Base-by-base conservation (phyloP, 2,797 vertebrate species). In the Cryptoblepharus egeriae region DNA sequence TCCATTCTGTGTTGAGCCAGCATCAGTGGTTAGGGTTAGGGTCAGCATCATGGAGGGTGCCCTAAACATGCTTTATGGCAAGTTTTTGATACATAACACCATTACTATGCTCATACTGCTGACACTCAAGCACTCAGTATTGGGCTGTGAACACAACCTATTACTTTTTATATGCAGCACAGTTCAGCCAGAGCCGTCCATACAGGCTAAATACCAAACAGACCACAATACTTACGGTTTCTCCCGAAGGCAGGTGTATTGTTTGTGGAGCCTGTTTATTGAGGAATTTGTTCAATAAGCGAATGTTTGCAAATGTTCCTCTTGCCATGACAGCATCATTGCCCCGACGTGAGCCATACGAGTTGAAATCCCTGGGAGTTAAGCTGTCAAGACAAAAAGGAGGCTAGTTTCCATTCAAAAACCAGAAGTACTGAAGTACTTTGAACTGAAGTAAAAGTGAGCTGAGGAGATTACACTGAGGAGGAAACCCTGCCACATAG, bases 291-390 rank as follows among this genome's bases (percentile, higher is more conserved):
- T 99, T 99, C 45, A 98, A 95, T 75, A 99, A 96, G 16, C 98
- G 98, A 90, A 99, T 99, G 94, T 99, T 99, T 89, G 99, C 98
- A 74, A 99, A 99, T 0, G 99, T 99, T 49, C 98, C 99, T 85
- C 98, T 96, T 24, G 97, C 97, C 99, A 99, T 99, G 73, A 99
- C 93, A 1, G 98, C 98, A 1, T 99, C 99, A 0, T 99, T 99
- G 1, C 99, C 99, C 88, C 98, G 96, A 3, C 98, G 97, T 13
- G 98, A 99, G 82, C 99, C 99, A 0, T 99, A 99, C 0, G 99
- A 99, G 92, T 99, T 99, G 94, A 98, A 99, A 76, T 99, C 98
- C 58, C 98, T 95, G 16, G 98, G 95, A 55, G 94, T 97, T 86
- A 99, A 87, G 1, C 99, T 99, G 83, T 83, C 37, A 73, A 88